phyloP scores from a whole-genome alignment of 2,797 vertebrate genomes.

The Anas georgica region DNA sequence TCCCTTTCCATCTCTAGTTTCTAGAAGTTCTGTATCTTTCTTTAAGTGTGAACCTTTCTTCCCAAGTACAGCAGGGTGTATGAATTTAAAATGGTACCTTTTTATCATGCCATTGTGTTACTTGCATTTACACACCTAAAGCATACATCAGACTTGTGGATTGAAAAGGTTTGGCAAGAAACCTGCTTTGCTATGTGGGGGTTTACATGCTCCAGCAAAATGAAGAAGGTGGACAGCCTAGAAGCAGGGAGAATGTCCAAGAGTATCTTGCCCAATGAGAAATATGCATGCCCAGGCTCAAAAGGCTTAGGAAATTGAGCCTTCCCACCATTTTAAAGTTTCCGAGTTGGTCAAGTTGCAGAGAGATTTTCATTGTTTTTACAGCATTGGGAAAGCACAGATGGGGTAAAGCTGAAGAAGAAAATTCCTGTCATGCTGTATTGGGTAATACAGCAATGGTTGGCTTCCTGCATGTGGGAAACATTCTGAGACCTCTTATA shows the following conservation, averaged over 20 bases:
- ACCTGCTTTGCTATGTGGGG: background rate
- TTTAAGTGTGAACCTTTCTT: background rate
- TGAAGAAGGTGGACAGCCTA: background rate
- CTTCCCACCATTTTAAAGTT: background rate
- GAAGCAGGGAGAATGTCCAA: background rate
- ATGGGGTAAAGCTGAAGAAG: background rate
- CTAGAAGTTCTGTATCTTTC: background rate
- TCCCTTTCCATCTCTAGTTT: background rate
- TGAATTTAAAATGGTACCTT: background rate
- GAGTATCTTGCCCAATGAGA: background rate
- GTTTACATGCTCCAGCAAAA: background rate
- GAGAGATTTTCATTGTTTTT: background rate
- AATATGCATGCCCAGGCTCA: background rate
- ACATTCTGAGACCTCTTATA: background rate
- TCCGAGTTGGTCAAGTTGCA: background rate
- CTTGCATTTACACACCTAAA: background rate
- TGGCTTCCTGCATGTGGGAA: background rate
- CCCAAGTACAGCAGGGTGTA: background rate
- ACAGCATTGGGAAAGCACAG: background rate
- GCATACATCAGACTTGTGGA: background rate
- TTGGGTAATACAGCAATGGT: background rate
- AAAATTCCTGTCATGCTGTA: accelerated
- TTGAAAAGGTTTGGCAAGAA: background rate
- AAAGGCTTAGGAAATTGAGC: background rate
- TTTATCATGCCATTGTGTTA: background rate